A percentile compares a stretch with the other conserved stretches of the same genome.
Evolutionary conservation across 2,888 invertebrate genomes (phyloP).

Genomic region (Arrhopalites spinosus): DNA sequence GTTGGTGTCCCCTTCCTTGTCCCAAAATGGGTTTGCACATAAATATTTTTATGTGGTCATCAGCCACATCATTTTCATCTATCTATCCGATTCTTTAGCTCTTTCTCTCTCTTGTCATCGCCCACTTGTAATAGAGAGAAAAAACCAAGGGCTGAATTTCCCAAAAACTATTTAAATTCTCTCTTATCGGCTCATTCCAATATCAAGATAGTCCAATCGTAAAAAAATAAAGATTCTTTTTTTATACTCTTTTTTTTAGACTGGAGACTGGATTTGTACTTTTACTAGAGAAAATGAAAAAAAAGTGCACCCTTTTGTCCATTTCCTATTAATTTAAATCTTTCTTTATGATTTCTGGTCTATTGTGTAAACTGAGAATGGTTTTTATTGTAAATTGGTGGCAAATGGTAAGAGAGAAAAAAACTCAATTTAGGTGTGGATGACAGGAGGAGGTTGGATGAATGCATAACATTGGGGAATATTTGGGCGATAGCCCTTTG

Average conservation of each 20-base stretch:
- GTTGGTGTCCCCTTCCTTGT: neutral
- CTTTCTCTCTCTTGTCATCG: neutral
- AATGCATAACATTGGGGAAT: neutral
- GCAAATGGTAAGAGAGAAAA: neutral
- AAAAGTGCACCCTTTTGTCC: too few species aligned
- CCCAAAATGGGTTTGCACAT: neutral
- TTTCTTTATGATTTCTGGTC: too few species aligned
- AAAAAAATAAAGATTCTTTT: neutral
- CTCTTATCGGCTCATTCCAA: too few species aligned
- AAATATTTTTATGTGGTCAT: conserved; percentile 11
- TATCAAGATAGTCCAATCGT: too few species aligned
- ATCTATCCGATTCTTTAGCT: too few species aligned
- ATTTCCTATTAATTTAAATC: too few species aligned
- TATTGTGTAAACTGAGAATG: neutral
- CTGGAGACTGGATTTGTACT: too few species aligned
- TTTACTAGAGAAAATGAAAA: too few species aligned
- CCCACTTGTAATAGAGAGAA: neutral
- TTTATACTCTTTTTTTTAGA: too few species aligned
- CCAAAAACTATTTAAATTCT: too few species aligned
- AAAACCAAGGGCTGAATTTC: neutral
- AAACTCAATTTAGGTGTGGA: conserved; percentile 17
- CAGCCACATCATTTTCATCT: neutral
- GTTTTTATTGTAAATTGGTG: neutral
- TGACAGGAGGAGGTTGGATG: conserved; percentile 5
- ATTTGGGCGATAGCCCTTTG: neutral